Conservation (phyloP, 2,113 vertebrate species). For the Cynocephalus volans region DNA sequence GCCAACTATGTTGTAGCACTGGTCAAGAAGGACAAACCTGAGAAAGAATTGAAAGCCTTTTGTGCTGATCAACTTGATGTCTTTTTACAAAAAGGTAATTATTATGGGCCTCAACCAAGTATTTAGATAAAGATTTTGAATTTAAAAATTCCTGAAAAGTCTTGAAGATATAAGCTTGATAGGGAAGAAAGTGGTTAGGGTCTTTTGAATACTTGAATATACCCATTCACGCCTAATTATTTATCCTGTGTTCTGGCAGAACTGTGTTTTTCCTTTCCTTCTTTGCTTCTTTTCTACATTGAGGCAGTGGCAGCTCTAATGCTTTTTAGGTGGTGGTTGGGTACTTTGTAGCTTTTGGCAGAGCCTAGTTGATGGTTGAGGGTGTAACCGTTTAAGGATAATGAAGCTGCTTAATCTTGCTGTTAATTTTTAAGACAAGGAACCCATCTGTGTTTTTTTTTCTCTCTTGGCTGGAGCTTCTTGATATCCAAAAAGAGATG, state of each 20-base stretch:
- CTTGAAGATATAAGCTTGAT: conserved; percentile 43
- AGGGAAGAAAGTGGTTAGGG: not conserved
- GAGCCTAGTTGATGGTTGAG: not conserved
- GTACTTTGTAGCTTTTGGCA: conserved; percentile 10
- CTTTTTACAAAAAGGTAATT: conserved; percentile 98
- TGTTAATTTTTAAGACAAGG: not conserved
- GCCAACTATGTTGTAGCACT: conserved; percentile 99
- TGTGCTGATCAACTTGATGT: conserved; percentile 99
- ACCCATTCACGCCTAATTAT: not conserved
- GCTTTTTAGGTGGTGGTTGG: conserved; percentile 25
- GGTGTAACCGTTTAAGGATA: conserved; percentile 13
- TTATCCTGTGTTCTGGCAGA: conserved; percentile 62
- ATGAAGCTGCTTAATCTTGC: conserved; percentile 46
- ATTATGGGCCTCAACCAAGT: conserved; percentile 17
- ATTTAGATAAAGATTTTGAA: conserved; percentile 72
- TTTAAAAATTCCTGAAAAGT: conserved; percentile 53
- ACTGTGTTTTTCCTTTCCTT: not conserved
- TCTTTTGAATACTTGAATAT: conserved; percentile 50
- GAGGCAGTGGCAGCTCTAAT: not conserved
- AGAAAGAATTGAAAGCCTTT: conserved; percentile 97
- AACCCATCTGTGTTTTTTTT: not conserved
- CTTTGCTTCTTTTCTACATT: not conserved
- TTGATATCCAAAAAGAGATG: conserved; percentile 38
- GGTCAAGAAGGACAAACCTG: conserved; percentile 99
- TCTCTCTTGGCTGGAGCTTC: not conserved